Evolutionary conservation across 2,888 invertebrate species (phyloP).

Genomic region (Scaptomyza reducta): DNA sequence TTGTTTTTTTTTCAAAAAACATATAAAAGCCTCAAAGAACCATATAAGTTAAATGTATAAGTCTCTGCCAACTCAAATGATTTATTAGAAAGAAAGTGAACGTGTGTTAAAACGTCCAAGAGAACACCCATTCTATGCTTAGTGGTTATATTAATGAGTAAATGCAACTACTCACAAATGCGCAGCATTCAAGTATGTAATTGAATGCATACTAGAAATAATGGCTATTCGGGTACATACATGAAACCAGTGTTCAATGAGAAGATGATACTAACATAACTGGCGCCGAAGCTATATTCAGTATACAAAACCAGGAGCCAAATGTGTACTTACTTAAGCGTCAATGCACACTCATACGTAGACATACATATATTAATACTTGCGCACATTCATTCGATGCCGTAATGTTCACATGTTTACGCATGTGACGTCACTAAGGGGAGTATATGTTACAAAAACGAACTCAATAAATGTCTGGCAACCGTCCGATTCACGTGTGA

Average conservation of each 20-base stretch:
- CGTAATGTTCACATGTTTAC: slow-evolving; percentile 70
- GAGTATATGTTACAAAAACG: slow-evolving; percentile 26
- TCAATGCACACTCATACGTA: background rate
- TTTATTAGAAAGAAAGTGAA: no score
- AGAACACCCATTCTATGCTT: background rate
- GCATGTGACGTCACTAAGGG: slow-evolving; percentile 69
- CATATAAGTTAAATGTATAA: no score
- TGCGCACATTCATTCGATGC: slow-evolving; percentile 9
- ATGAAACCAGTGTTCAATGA: background rate
- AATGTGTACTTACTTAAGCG: slow-evolving; percentile 11
- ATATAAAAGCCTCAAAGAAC: no score
- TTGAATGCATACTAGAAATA: no score
- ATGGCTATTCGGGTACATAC: background rate
- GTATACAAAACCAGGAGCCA: background rate
- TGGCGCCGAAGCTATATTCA: background rate
- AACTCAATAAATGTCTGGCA: slow-evolving; percentile 10
- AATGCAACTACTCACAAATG: background rate
- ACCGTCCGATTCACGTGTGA: slow-evolving; percentile 39
- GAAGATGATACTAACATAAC: background rate
- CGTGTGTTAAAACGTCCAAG: no score
- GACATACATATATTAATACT: slow-evolving; percentile 3
- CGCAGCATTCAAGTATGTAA: background rate
- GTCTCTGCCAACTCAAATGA: no score
- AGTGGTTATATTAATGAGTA: background rate
- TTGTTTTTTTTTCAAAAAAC: background rate